Evolutionary conservation across 2,888 invertebrate genomes (phyloP).

Genomic region (Pollenia angustigena): DNA sequence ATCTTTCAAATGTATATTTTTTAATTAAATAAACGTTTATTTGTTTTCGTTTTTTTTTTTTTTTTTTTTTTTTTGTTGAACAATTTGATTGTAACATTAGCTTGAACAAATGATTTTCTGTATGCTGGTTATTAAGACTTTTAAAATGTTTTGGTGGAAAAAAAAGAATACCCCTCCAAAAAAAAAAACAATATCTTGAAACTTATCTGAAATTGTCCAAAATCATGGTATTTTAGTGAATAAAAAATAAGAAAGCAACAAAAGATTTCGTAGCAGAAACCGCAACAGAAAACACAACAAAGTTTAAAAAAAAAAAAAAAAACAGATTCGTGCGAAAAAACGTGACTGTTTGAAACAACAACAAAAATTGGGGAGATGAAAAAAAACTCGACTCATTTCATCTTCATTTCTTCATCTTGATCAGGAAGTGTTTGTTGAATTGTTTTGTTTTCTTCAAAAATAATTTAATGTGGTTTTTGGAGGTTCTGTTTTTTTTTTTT

Average conservation of each 20-base stretch:
- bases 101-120: constrained; percentile 44
- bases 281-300: constrained; percentile 43
- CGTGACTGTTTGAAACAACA: constrained; percentile 67
- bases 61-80: background rate
- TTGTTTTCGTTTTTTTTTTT: constrained; percentile 1
- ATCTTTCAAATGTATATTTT: no score
- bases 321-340: constrained; percentile 75
- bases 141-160: constrained; percentile 24
- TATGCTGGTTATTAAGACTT: constrained; percentile 64
- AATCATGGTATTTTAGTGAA: constrained; percentile 52
- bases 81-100: constrained; percentile 47
- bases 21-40: constrained; percentile 37
- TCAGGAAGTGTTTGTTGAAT: constrained; percentile 69
- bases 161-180: constrained; percentile 5
- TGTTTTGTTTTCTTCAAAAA: constrained; percentile 14
- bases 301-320: constrained; percentile 17
- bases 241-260: background rate
- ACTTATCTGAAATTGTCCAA: constrained; percentile 56
- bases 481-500: background rate
- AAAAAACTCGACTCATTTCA: constrained; percentile 50
- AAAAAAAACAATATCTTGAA: constrained; percentile 27
- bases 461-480: constrained; percentile 18
- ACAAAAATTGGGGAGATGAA: background rate
- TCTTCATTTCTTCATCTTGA: constrained; percentile 70
- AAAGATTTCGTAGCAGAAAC: constrained; percentile 18